Evolutionary conservation across 2,113 vertebrate genomes (phyloP), one percentile per base, ranked within the genome.

Genomic region (Barbus barbus): DNA sequence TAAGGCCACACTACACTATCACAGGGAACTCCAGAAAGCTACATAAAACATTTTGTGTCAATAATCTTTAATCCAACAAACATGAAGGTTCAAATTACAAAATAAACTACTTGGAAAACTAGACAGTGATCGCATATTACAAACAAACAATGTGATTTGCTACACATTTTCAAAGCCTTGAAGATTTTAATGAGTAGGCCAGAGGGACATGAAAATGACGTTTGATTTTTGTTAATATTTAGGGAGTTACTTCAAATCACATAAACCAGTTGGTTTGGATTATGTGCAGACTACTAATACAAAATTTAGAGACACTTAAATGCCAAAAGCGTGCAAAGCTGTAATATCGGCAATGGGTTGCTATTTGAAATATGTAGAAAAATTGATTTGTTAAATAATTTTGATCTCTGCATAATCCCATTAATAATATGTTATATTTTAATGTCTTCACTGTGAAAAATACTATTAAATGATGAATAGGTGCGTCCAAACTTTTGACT

Each of bases 101-200:
- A 65, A 65, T 63, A 48, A 65, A 46, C 14, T 46, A 56, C 31
- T 56, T 56, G 5, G 16, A 58, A 79, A 81, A 26, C 67, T 18
- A 67, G 72, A 72, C 20, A 38, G 28, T 72, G 26, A 53, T 69
- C 22, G 3, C 24, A 81, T 44, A 48, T 82, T 73, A 83, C 36
- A 80, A 58, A 58, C 53, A 53, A 12, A 69, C 73, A 75, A 69
- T 80, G 82, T 74, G 80, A 6, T 79, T 78, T 16, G 85, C 88
- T 89, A 90, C 89, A 85, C 83, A 76, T 85, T 79, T 60, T 65
- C 7, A 28, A 65, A 71, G 31, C 16, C 31, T 75, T 20, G 14
- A 41, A 61, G 22, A 41, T 36, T 76, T 75, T 22, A 76, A 22
- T 22, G n/a, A 48, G 8, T 14, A 46, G 71, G 69, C 69, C 20